Evolutionary conservation across 2,113 vertebrate genomes (phyloP).

Genomic region (Pteruthius melanotis): DNA sequence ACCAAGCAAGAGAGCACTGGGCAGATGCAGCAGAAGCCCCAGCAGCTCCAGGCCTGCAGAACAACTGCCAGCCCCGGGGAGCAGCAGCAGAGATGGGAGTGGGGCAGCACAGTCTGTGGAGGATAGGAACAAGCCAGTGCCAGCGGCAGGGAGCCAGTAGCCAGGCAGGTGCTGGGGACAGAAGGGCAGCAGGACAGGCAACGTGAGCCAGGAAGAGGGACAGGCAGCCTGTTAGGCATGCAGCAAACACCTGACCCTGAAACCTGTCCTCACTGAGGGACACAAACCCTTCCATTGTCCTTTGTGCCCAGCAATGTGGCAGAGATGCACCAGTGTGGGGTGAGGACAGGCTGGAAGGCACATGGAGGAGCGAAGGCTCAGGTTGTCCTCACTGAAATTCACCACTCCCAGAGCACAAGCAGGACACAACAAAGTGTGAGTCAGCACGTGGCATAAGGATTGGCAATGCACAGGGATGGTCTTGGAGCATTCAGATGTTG

Average conservation of each 20-base stretch:
- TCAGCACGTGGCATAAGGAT: rapidly evolving
- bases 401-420: rapidly evolving
- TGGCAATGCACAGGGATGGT: neutral
- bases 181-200: no score
- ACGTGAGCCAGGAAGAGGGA: neutral
- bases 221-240: rapidly evolving
- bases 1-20: neutral
- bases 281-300: rapidly evolving
- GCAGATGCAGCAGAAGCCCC: neutral
- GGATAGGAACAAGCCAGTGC: neutral
- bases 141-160: rapidly evolving
- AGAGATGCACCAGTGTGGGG: rapidly evolving
- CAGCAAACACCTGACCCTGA: neutral
- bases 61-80: neutral
- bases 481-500: neutral
- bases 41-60: neutral
- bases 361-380: rapidly evolving
- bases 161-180: neutral
- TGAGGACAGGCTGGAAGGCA: neutral
- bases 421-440: neutral
- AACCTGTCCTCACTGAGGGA: rapidly evolving
- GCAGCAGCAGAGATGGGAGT: neutral
- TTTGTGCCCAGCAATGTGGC: rapidly evolving
- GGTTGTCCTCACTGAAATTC: neutral
- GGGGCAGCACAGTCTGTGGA: rapidly evolving